Percentiles rank a stretch among this genome's conserved stretches.
These are phyloP conservation scores for Onychostruthus taczanowskii DNA, from an alignment of 2,113 vertebrate genomes.

Conservation along the genomic window DNA sequence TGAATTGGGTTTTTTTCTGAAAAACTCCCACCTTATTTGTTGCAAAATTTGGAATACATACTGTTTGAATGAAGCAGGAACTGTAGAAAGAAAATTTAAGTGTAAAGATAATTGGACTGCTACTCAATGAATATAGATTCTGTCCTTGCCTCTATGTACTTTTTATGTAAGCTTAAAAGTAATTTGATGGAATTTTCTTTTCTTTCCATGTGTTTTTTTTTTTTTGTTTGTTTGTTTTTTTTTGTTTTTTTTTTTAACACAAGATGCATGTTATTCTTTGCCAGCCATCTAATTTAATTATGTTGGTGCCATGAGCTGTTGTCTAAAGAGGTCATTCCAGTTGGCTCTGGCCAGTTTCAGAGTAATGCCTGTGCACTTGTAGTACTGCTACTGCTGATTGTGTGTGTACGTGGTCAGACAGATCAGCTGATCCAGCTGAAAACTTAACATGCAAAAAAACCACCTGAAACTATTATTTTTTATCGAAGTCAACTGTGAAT, in stretches of 20 bases:
- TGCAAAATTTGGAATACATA: not conserved
- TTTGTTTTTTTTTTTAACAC: not conserved
- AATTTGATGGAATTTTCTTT: not conserved
- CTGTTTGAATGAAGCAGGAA: not conserved
- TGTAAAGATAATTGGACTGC: not conserved
- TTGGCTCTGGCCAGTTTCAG: not conserved
- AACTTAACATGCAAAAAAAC: not conserved
- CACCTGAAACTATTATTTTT: not conserved
- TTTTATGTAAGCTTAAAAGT: not conserved
- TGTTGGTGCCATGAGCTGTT: not conserved
- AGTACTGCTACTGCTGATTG: not conserved
- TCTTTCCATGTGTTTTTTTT: not conserved
- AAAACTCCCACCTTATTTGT: not conserved
- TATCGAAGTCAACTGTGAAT: not conserved
- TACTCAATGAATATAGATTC: not conserved
- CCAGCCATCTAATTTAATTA: not conserved
- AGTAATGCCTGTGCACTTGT: not conserved
- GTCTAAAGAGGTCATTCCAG: not conserved
- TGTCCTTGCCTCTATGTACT: not conserved
- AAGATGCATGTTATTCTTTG: not conserved
- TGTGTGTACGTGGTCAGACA: not conserved
- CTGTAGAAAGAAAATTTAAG: not conserved
- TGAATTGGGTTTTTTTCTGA: not conserved
- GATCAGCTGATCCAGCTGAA: not conserved
- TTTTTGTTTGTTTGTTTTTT: too few relatives aligned